phyloP scores from a whole-genome alignment of 2,797 vertebrate genomes.

The Phoebastria nigripes region DNA sequence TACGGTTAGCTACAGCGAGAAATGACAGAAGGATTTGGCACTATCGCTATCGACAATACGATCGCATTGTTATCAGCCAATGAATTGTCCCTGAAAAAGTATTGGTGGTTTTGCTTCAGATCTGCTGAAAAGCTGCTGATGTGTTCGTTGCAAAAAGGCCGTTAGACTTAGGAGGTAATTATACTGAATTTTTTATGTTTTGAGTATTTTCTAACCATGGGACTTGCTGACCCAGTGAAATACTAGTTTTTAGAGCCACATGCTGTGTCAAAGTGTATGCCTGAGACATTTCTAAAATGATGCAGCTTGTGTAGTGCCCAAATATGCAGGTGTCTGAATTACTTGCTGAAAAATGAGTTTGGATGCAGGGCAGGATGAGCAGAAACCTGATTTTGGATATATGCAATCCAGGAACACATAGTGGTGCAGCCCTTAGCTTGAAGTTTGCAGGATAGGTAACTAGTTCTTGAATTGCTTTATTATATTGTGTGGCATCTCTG shows the following conservation, averaged over 20 bases:
- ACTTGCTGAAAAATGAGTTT: neutral
- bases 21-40: neutral
- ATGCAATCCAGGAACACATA: neutral
- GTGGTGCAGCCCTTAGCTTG: neutral
- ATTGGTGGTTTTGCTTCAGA: neutral
- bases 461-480: neutral
- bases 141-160: neutral
- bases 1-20: accelerated
- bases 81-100: neutral
- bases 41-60: accelerated
- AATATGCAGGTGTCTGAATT: neutral
- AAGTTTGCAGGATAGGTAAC: neutral
- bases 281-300: neutral
- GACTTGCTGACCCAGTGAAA: neutral
- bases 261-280: neutral
- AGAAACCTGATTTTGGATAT: neutral
- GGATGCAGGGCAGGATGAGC: neutral
- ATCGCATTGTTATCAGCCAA: neutral
- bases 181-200: neutral
- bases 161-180: neutral
- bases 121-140: neutral
- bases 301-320: neutral
- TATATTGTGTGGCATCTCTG: neutral
- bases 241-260: neutral
- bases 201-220: neutral